Evolutionary conservation across 2,797 vertebrate genomes (phyloP).

Genomic region (Cheirogaleus major): DNA sequence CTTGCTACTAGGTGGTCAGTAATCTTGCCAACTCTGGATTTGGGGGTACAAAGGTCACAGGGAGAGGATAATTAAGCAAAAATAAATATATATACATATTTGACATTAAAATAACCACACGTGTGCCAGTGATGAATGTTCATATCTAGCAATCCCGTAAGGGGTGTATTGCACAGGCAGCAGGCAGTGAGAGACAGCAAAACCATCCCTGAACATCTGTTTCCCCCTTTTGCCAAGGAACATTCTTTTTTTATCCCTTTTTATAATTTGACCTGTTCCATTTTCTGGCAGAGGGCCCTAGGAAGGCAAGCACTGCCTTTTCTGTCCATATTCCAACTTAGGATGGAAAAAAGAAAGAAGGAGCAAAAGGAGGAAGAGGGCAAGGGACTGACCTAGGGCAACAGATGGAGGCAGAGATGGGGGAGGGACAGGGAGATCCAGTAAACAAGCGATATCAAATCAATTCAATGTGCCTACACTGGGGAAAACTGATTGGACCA

Average conservation of each 20-base stretch:
- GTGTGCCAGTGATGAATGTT: conserved; percentile 48
- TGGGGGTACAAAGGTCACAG: not conserved
- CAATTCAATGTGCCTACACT: not conserved
- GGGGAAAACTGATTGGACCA: not conserved
- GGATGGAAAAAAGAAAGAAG: conserved; percentile 75
- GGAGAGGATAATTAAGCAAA: conserved; percentile 3
- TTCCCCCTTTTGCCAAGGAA: conserved; percentile 82
- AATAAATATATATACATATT: not conserved
- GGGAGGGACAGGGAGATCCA: no score
- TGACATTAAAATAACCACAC: conserved; percentile 48
- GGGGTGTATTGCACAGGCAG: not conserved
- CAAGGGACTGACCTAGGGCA: not conserved
- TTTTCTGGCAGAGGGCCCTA: conserved; percentile 78
- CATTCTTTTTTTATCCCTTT: conserved; percentile 78
- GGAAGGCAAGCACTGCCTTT: conserved; percentile 67
- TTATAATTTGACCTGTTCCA: conserved; percentile 83
- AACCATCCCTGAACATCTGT: conserved; percentile 81
- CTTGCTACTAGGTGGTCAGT: conserved; percentile 48
- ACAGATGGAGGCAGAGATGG: not conserved
- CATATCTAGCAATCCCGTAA: conserved; percentile 16
- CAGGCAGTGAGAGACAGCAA: conserved; percentile 57
- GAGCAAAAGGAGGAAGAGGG: not conserved
- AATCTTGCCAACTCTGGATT: not conserved
- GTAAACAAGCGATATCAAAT: not conserved
- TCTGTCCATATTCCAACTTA: conserved; percentile 76